Evolutionary conservation across 2,113 vertebrate genomes (phyloP).

Genomic region (Dasyornis broadbenti): DNA sequence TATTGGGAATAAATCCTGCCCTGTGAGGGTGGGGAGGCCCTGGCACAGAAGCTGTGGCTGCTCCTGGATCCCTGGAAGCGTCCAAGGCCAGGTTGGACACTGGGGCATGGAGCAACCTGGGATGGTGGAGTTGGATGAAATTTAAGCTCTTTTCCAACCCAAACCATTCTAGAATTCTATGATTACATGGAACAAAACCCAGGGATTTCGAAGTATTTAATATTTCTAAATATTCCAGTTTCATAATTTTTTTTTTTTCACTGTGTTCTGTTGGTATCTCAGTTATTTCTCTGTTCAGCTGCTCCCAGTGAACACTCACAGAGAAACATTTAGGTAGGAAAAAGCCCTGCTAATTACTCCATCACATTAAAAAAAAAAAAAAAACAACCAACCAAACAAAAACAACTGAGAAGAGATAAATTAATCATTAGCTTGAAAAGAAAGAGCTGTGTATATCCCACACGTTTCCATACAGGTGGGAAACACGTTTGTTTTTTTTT

Average conservation of each 20-base stretch:
- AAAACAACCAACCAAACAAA: too few species aligned
- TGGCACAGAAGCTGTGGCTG: background rate
- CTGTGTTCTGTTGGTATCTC: background rate
- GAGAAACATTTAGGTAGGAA: background rate
- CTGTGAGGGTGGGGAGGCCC: background rate
- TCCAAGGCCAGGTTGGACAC: background rate
- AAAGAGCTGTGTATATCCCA: background rate
- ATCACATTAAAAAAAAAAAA: background rate
- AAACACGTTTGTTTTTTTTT: background rate
- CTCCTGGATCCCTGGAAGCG: background rate
- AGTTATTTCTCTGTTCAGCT: background rate
- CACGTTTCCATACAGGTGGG: background rate
- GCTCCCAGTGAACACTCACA: background rate
- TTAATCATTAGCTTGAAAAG: background rate
- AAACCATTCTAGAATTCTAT: background rate
- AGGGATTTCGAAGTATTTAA: background rate
- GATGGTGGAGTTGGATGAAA: rapidly evolving
- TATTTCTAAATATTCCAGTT: background rate
- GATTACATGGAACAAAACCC: rapidly evolving
- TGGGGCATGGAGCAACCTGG: background rate
- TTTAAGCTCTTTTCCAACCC: background rate
- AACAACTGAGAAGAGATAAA: background rate
- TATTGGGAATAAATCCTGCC: background rate
- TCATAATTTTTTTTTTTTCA: background rate
- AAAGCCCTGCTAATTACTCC: background rate